These are phyloP conservation scores for Hemicrepidius hirtus DNA, from an alignment of 2,888 invertebrate genomes.

Conservation along the genomic window DNA sequence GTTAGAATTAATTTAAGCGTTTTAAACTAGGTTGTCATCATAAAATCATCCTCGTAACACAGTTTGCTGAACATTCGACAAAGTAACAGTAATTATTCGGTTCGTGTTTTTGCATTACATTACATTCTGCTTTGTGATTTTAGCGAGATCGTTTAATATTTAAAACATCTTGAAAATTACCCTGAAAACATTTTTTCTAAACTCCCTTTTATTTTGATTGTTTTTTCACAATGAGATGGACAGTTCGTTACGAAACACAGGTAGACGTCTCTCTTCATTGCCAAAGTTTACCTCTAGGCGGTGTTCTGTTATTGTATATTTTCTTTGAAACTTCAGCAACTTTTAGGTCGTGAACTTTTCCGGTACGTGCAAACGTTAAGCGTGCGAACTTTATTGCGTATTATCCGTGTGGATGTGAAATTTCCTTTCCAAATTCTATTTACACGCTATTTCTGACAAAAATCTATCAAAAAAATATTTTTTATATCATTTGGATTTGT, in stretches of 20 bases:
- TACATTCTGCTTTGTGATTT: slow-evolving; percentile 20
- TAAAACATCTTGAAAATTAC: slow-evolving; percentile 6
- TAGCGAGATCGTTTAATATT: slow-evolving; percentile 7
- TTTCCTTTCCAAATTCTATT: neutral
- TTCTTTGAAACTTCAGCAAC: slow-evolving; percentile 15
- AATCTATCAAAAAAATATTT: neutral
- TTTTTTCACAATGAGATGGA: neutral
- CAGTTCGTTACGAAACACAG: slow-evolving; percentile 7
- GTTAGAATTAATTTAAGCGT: slow-evolving; percentile 1
- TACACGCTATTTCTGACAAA: neutral
- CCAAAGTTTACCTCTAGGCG: neutral
- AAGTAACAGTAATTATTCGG: slow-evolving; percentile 12
- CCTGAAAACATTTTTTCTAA: slow-evolving; percentile 14
- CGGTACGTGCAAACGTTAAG: neutral
- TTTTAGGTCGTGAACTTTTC: slow-evolving; percentile 5
- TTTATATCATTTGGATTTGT: neutral
- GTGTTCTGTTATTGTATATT: slow-evolving; percentile 11
- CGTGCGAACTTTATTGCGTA: neutral
- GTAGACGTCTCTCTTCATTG: slow-evolving; percentile 4
- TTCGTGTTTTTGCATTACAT: slow-evolving; percentile 12
- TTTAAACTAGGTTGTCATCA: neutral
- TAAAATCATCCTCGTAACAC: slow-evolving; percentile 5
- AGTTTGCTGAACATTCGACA: slow-evolving; percentile 16
- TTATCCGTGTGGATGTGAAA: neutral
- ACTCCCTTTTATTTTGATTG: neutral